Evolutionary conservation across 1,140 invertebrate genomes (phyloP).

Genomic region (Zaprionus camerounensis): DNA sequence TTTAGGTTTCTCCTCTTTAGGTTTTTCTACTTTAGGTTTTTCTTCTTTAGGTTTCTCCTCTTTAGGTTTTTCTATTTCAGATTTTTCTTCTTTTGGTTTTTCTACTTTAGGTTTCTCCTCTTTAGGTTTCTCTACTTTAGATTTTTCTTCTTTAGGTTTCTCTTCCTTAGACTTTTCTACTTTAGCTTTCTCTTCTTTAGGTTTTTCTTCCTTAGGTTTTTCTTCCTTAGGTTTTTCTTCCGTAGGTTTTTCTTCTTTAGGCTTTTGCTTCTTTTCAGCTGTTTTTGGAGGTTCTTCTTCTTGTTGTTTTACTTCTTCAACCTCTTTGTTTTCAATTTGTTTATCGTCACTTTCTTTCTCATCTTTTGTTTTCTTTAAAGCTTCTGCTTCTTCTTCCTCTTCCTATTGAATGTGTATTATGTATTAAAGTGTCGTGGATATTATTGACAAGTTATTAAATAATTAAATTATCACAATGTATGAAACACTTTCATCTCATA

Average conservation of each 20-base stretch:
- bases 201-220: background rate
- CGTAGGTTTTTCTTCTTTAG: constrained; percentile 8
- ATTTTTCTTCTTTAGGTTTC: background rate
- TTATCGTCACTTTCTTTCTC: too few species aligned
- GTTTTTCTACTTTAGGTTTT: background rate
- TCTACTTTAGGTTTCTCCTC: background rate
- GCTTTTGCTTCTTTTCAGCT: too few species aligned
- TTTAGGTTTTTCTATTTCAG: background rate
- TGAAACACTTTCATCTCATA: background rate
- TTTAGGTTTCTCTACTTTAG: background rate
- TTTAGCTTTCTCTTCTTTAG: too few species aligned
- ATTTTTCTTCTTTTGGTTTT: background rate
- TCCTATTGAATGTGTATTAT: background rate
- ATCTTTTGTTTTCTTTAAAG: too few species aligned
- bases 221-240: background rate
- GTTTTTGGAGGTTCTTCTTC: too few species aligned
- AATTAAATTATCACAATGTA: background rate
- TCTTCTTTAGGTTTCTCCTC: background rate
- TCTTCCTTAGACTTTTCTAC: background rate
- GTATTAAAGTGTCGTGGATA: background rate
- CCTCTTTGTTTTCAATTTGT: too few species aligned
- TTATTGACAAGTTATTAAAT: background rate
- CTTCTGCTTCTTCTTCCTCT: background rate
- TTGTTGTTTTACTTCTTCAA: too few species aligned
- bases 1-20: constrained; percentile 10